Percentiles rank a stretch among this genome's conserved stretches.
Evolutionary conservation across 2,797 vertebrate species (phyloP).

Genomic region (Xenops minutus): DNA sequence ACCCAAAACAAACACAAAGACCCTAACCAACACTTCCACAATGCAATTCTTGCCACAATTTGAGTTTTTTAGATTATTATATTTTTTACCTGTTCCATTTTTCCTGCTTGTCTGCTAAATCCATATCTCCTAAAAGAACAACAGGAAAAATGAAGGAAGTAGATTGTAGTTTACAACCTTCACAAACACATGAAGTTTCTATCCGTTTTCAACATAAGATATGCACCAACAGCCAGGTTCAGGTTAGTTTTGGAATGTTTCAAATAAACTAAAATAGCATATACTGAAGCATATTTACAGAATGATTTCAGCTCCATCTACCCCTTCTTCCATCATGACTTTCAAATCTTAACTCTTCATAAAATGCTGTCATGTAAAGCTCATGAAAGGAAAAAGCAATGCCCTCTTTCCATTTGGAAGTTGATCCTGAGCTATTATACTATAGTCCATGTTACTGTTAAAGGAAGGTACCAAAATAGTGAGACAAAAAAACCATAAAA

Average conservation of each 20-base stretch:
- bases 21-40: background rate
- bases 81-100: slow-evolving; percentile 83
- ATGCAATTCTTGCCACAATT: background rate
- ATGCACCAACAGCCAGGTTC: background rate
- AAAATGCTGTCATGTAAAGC: background rate
- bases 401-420: background rate
- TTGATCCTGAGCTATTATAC: background rate
- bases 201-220: background rate
- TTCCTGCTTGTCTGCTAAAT: slow-evolving; percentile 84
- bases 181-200: background rate
- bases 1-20: background rate
- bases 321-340: background rate
- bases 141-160: background rate
- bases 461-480: slow-evolving; percentile 55
- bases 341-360: background rate
- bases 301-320: background rate
- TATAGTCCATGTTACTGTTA: background rate
- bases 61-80: background rate
- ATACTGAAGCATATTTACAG: background rate
- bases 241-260: background rate
- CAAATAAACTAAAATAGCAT: background rate
- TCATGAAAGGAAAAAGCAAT: background rate
- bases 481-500: background rate
- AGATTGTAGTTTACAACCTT: background rate
- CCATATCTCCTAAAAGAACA: slow-evolving; percentile 84